These are phyloP conservation scores for Rhynchotus rufescens DNA, from an alignment of 2,797 vertebrate genomes.

Conservation along the genomic window DNA sequence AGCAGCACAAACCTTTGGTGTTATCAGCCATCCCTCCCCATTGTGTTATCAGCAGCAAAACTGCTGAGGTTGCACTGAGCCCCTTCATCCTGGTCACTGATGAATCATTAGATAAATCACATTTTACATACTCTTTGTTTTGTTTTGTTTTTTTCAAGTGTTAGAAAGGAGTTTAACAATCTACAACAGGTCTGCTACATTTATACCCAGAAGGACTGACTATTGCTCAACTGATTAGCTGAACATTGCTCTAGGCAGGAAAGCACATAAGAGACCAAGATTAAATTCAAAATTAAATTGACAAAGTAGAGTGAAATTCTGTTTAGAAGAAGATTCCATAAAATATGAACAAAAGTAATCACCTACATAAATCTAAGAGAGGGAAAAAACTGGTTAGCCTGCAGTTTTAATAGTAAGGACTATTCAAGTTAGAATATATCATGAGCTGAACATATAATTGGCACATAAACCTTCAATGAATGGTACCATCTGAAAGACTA, in stretches of 20 bases:
- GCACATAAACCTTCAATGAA: neutral
- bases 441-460: neutral
- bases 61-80: neutral
- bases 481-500: neutral
- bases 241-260: neutral
- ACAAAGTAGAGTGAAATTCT: neutral
- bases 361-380: neutral
- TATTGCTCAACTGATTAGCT: neutral
- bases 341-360: neutral
- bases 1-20: neutral
- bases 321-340: neutral
- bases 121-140: accelerated
- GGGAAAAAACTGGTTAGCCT: neutral
- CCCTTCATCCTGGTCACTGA: neutral
- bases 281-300: constrained; percentile 32
- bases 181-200: neutral
- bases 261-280: neutral
- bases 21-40: neutral
- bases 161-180: neutral
- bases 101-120: neutral
- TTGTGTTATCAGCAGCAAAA: neutral
- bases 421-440: neutral
- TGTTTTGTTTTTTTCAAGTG: neutral
- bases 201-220: neutral
- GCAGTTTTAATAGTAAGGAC: neutral